A percentile compares a stretch with the other conserved stretches of the same genome.
Conservation (phyloP, 2,113 vertebrate species). For the Tapirus terrestris region DNA sequence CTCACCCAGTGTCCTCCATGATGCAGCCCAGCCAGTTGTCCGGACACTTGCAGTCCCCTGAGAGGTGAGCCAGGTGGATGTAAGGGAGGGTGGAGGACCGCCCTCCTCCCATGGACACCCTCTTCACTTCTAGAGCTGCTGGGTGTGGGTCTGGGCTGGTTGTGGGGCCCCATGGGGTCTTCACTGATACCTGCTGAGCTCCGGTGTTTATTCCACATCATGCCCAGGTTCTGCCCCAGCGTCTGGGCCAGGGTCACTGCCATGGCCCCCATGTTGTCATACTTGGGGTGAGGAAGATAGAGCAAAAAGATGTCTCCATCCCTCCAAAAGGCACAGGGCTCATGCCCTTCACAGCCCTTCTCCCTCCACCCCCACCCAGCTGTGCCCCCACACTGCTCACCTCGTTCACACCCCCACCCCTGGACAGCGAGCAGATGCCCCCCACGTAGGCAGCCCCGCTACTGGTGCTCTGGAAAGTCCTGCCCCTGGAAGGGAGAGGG, state of each 20-base stretch:
- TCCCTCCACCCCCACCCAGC: not conserved
- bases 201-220: slow-evolving; percentile 97
- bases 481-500: slow-evolving; percentile 87
- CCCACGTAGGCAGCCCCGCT: slow-evolving; percentile 94
- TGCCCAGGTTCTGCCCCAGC: slow-evolving; percentile 97
- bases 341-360: not conserved
- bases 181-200: slow-evolving; percentile 88
- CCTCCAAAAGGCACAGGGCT: not conserved
- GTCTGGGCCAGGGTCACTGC: slow-evolving; percentile 95
- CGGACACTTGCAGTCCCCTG: slow-evolving; percentile 95
- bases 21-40: slow-evolving; percentile 97
- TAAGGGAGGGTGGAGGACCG: not conserved
- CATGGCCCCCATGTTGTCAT: slow-evolving; percentile 93
- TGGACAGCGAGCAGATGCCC: slow-evolving; percentile 91
- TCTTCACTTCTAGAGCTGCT: not conserved
- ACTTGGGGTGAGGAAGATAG: slow-evolving; percentile 83
- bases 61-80: slow-evolving; percentile 18
- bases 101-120: not conserved
- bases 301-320: not conserved
- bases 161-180: not conserved
- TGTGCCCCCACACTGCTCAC: slow-evolving; percentile 74
- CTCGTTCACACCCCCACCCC: slow-evolving; percentile 94
- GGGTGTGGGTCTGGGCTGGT: not conserved
- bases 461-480: slow-evolving; percentile 94
- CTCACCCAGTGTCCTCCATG: slow-evolving; percentile 98